phyloP scores from a whole-genome alignment of 2,113 vertebrate genomes.

The Bubo bubo region DNA sequence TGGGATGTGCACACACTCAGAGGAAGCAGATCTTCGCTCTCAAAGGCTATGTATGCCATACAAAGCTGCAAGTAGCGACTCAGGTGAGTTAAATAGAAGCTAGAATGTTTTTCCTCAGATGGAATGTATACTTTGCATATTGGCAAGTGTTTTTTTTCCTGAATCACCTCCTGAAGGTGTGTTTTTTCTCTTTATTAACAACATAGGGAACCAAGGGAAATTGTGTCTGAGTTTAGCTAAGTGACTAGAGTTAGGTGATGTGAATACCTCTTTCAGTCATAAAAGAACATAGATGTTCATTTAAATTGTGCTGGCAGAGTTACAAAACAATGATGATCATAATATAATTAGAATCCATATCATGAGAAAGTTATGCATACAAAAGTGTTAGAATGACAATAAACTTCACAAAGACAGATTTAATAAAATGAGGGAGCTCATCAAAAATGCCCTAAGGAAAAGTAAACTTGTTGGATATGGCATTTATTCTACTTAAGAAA shows the following conservation, averaged over 20 bases:
- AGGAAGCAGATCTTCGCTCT: rapidly evolving
- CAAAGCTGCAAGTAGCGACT: neutral
- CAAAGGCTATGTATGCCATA: rapidly evolving
- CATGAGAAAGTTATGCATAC: neutral
- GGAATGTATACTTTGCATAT: neutral
- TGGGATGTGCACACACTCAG: neutral
- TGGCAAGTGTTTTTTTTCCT: neutral
- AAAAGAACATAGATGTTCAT: neutral
- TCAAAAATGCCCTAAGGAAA: constrained; percentile 1
- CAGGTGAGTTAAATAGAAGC: neutral
- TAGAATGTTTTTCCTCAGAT: neutral
- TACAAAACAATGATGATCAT: neutral
- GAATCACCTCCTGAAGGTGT: neutral
- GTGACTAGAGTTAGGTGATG: neutral
- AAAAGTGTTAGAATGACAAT: neutral
- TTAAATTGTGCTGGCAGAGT: neutral
- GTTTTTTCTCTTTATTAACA: neutral
- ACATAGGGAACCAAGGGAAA: neutral
- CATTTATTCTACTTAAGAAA: constrained; percentile 24
- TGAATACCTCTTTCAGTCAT: neutral
- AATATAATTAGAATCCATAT: constrained; percentile 3
- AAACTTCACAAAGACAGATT: constrained; percentile 3
- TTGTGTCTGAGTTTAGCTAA: neutral
- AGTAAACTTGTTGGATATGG: neutral
- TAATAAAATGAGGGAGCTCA: constrained; percentile 25